These are phyloP conservation scores for Nowickia ferox DNA, from an alignment of 2,888 invertebrate genomes.

Conservation along the genomic window DNA sequence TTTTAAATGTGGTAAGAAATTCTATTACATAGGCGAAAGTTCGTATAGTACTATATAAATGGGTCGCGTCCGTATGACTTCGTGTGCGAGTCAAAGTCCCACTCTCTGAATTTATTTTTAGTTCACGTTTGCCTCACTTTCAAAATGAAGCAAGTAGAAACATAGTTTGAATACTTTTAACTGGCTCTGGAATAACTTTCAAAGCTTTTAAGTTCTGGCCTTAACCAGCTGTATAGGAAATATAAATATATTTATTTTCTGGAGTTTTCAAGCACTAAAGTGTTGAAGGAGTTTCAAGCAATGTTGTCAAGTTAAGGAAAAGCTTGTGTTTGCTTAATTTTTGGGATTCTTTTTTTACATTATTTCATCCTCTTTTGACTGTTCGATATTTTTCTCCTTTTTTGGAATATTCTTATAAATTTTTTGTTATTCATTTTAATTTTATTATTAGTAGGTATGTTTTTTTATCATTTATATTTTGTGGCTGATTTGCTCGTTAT, in stretches of 20 bases:
- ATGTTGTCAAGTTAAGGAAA: neutral
- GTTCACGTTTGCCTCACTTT: no score
- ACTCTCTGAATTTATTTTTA: no score
- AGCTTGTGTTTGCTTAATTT: conserved; percentile 1
- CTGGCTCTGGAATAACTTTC: neutral
- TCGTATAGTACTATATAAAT: no score
- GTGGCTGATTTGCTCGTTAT: conserved; percentile 59
- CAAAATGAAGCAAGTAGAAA: no score
- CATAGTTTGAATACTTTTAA: no score
- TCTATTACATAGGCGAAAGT: no score
- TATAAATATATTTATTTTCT: neutral
- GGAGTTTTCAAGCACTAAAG: conserved; percentile 24
- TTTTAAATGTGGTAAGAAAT: no score
- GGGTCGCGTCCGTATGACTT: no score
- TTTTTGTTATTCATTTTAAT: conserved; percentile 42
- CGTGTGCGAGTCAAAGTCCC: no score
- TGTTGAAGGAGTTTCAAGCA: conserved; percentile 13
- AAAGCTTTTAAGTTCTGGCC: conserved; percentile 41
- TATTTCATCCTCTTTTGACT: neutral
- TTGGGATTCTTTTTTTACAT: conserved; percentile 15
- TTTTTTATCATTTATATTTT: conserved; percentile 28
- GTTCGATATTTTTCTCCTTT: neutral
- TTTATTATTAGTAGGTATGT: conserved; percentile 29
- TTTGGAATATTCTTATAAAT: conserved; percentile 26
- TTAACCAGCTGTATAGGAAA: neutral